Percentiles rank a stretch among this genome's conserved stretches.
Evolutionary conservation across 2,113 vertebrate species (phyloP).

Genomic region (Chaetorhynchus papuensis): DNA sequence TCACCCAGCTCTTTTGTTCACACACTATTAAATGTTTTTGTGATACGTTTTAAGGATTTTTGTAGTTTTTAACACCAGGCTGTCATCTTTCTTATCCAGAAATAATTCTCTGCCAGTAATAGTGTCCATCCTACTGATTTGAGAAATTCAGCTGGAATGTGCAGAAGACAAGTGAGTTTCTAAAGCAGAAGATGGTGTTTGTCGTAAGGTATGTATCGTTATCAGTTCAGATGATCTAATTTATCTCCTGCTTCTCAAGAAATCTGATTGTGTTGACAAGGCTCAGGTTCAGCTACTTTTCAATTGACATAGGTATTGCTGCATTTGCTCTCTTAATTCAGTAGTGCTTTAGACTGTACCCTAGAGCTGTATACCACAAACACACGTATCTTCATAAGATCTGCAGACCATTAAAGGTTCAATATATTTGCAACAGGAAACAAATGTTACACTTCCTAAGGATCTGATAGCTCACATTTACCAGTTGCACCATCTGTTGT

Average conservation of each 20-base stretch:
- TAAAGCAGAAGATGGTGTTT: neutral
- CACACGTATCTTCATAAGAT: neutral
- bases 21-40: neutral
- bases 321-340: neutral
- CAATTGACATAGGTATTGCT: neutral
- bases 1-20: neutral
- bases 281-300: neutral
- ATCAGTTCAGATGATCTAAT: neutral
- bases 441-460: neutral
- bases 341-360: neutral
- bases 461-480: neutral
- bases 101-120: neutral
- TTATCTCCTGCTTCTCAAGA: neutral
- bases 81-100: neutral
- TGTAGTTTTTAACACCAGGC: neutral
- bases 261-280: neutral
- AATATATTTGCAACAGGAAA: neutral
- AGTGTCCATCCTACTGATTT: neutral
- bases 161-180: neutral
- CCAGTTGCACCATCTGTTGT: neutral
- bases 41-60: rapidly evolving
- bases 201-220: neutral
- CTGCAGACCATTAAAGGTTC: neutral
- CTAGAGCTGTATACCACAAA: neutral
- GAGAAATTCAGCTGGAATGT: neutral